Evolutionary conservation across 1,140 invertebrate genomes (phyloP).

Genomic region (Pseudomyrmex sp.): DNA sequence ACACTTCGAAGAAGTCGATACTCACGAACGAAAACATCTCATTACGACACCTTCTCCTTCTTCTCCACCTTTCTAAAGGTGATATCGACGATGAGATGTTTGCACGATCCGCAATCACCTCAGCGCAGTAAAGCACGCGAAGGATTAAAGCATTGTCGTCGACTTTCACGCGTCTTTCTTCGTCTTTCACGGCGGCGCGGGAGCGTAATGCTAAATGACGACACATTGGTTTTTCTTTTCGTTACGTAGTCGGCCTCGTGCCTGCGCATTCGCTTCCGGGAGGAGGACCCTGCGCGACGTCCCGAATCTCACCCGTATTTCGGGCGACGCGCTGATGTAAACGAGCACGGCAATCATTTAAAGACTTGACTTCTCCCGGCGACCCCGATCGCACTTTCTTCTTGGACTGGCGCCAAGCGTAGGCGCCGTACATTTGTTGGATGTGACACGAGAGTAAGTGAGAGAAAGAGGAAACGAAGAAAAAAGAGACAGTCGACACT

Average conservation of each 20-base stretch:
- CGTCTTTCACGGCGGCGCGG: constrained; percentile 13
- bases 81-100: constrained; percentile 35
- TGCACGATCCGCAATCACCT: background rate
- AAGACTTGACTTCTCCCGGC: constrained; percentile 57
- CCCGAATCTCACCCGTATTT: constrained; percentile 72
- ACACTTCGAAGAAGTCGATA: constrained; percentile 32
- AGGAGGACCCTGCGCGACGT: constrained; percentile 45
- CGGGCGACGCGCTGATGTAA: constrained; percentile 53
- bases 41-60: constrained; percentile 28
- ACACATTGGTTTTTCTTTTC: constrained; percentile 64
- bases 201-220: constrained; percentile 61
- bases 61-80: constrained; percentile 26
- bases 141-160: constrained; percentile 56
- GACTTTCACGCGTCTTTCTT: constrained; percentile 69
- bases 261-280: constrained; percentile 63
- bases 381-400: constrained; percentile 74
- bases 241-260: constrained; percentile 60
- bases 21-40: constrained; percentile 43
- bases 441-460: constrained; percentile 25
- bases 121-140: constrained; percentile 26
- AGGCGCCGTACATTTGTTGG: constrained; percentile 73
- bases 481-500: too few species aligned
- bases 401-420: constrained; percentile 75
- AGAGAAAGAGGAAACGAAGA: background rate
- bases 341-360: constrained; percentile 71